Percentiles rank a stretch among this genome's conserved stretches.
phyloP scores from a whole-genome alignment of 2,113 vertebrate genomes.

The Aphelocoma coerulescens region DNA sequence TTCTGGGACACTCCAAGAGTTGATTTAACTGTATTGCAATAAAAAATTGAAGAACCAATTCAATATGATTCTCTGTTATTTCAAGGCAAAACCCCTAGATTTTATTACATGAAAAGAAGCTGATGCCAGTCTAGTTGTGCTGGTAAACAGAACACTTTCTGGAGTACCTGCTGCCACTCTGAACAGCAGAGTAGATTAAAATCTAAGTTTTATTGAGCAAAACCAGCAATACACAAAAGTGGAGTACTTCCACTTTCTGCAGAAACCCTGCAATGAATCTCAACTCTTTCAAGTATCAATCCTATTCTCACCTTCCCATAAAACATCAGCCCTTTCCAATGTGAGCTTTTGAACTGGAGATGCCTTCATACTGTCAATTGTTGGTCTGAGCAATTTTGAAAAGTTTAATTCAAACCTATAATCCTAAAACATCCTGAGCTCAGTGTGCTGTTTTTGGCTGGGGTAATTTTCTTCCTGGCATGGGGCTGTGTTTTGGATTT shows the following conservation, averaged over 20 bases:
- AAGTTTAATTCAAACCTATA: neutral
- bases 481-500: neutral
- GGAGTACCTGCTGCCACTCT: neutral
- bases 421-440: neutral
- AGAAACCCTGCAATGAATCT: neutral
- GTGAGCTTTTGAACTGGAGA: neutral
- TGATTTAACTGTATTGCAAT: neutral
- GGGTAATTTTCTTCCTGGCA: neutral
- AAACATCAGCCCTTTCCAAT: neutral
- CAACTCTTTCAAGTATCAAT: neutral
- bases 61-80: neutral
- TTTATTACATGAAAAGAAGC: neutral
- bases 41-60: neutral
- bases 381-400: neutral
- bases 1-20: neutral
- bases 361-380: neutral
- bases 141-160: neutral
- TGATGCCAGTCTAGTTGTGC: neutral
- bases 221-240: neutral
- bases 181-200: slow-evolving; percentile 17
- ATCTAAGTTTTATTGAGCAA: slow-evolving; percentile 42
- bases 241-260: neutral
- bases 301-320: neutral
- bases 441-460: neutral
- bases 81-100: neutral